Evolutionary conservation across 2,888 invertebrate genomes (phyloP).

Genomic region (Diarsia brunnea): DNA sequence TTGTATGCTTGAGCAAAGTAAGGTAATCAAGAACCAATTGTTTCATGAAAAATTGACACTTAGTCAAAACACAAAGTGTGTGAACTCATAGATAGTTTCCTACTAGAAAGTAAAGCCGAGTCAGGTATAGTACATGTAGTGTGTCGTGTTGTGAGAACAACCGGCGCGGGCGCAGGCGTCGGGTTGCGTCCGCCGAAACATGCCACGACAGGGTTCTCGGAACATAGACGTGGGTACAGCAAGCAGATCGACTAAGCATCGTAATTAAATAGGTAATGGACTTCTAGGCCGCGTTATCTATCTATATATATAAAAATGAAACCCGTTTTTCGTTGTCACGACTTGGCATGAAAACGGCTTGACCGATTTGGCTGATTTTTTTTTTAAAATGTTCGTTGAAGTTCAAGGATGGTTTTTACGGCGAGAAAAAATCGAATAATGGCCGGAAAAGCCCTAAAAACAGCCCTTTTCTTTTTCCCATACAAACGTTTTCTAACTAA

Average conservation of each 20-base stretch:
- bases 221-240: conserved; percentile 31
- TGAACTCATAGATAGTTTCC: conserved; percentile 29
- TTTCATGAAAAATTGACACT: not conserved
- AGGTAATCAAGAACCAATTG: not conserved
- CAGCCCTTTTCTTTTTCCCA: too few species aligned
- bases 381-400: too few species aligned
- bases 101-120: conserved; percentile 47
- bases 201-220: conserved; percentile 52
- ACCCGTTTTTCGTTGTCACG: too few species aligned
- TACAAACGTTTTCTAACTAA: too few species aligned
- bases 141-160: conserved; percentile 61
- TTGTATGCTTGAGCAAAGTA: not conserved
- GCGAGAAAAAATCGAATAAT: too few species aligned
- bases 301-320: too few species aligned
- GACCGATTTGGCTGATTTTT: too few species aligned
- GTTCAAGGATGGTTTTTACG: too few species aligned
- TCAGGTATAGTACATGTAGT: conserved; percentile 40
- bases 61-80: conserved; percentile 12
- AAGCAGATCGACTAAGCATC: conserved; percentile 10
- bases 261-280: too few species aligned
- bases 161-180: conserved; percentile 47
- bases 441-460: too few species aligned
- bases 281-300: too few species aligned
- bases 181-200: conserved; percentile 63
- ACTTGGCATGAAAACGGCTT: too few species aligned